Conservation (phyloP, 1,140 invertebrate genomes). For the Heterodera carotae region DNA sequence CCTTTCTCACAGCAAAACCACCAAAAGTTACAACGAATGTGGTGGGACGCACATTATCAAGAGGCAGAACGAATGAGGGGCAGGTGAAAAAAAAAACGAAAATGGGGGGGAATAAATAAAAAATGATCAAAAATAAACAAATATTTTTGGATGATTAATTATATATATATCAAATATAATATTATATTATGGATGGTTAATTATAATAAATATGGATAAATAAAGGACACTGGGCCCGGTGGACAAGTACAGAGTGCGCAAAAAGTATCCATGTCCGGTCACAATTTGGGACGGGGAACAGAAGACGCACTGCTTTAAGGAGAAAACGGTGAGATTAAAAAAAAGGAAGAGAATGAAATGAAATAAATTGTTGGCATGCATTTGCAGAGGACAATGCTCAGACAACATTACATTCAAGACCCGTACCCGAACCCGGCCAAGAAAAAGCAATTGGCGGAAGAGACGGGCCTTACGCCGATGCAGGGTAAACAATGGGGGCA, state of each 20-base stretch:
- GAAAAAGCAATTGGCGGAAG: conserved; percentile 92
- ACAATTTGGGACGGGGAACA: conserved; percentile 99
- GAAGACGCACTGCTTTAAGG: conserved; percentile 99
- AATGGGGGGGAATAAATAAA: neutral
- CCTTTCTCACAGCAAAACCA: conserved; percentile 93
- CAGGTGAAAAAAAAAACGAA: conserved; percentile 42
- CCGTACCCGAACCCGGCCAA: conserved; percentile 99
- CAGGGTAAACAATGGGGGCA: conserved; percentile 87
- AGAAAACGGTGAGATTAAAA: conserved; percentile 75
- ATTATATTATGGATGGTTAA: too few relatives aligned
- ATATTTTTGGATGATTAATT: too few relatives aligned
- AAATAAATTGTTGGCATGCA: too few relatives aligned
- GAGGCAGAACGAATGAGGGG: conserved; percentile 88
- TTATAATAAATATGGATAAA: too few relatives aligned
- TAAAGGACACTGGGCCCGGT: conserved; percentile 92
- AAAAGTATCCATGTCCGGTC: conserved; percentile 96
- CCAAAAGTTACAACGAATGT: conserved; percentile 87
- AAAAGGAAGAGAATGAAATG: neutral
- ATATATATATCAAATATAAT: too few relatives aligned
- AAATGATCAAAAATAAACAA: neutral
- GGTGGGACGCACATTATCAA: conserved; percentile 97
- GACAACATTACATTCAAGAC: conserved; percentile 98
- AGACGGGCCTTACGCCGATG: conserved; percentile 94
- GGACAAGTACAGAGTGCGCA: conserved; percentile 96
- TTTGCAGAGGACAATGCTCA: conserved; percentile 76